A percentile compares a stretch with the other conserved stretches of the same genome.
Evolutionary conservation across 2,113 vertebrate species (phyloP).

Genomic region (Ochotona curzoniae): DNA sequence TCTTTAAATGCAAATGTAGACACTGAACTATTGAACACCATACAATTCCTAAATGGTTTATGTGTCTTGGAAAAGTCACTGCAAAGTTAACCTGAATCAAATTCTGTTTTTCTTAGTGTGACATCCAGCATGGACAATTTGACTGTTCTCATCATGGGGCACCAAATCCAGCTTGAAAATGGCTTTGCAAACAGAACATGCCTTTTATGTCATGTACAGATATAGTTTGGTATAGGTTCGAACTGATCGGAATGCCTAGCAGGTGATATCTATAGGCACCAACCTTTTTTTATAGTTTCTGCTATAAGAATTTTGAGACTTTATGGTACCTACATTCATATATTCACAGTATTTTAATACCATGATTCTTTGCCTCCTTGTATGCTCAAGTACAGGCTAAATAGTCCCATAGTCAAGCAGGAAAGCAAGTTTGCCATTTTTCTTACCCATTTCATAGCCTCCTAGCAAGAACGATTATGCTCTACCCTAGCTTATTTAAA

Average conservation of each 20-base stretch:
- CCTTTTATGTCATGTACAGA: not conserved
- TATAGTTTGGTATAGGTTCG: not conserved
- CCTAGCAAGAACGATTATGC: conserved; percentile 38
- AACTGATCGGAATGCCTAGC: not conserved
- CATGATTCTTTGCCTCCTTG: not conserved
- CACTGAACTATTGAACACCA: not conserved
- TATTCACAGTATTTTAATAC: not conserved
- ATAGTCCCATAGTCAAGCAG: not conserved
- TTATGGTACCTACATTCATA: not conserved
- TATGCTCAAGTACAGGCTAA: not conserved
- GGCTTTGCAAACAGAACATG: not conserved
- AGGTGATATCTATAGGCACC: not conserved
- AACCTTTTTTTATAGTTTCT: not conserved
- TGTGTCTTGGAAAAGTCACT: not conserved
- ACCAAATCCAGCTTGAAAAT: not conserved
- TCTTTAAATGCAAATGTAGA: not conserved
- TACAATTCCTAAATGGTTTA: conserved; percentile 5
- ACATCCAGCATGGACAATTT: not conserved
- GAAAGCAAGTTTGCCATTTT: not conserved
- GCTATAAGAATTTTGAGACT: not conserved
- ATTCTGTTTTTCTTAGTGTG: not conserved
- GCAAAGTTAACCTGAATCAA: conserved; percentile 3
- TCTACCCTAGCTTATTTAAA: conserved; percentile 63
- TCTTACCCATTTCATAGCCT: conserved; percentile 7
- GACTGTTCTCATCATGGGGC: not conserved